Evolutionary conservation across 2,797 vertebrate genomes (phyloP).

Genomic region (Anniella stebbinsi): DNA sequence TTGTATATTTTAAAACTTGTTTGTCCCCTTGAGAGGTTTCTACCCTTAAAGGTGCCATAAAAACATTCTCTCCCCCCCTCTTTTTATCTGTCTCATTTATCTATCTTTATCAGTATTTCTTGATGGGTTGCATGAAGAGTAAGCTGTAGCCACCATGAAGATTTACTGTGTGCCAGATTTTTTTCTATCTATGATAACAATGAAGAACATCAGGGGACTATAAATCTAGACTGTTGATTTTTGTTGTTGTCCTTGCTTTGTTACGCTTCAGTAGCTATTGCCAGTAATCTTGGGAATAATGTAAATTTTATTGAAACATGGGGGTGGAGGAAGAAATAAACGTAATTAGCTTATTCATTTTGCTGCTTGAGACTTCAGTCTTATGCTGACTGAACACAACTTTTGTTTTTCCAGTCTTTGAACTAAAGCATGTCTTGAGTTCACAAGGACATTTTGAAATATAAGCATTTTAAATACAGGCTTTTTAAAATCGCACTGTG

Average conservation of each 20-base stretch:
- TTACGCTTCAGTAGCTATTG: background rate
- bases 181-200: background rate
- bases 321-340: background rate
- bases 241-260: background rate
- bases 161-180: too few relatives aligned
- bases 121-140: too few relatives aligned
- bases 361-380: background rate
- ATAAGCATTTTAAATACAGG: background rate
- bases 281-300: background rate
- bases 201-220: conserved; percentile 13
- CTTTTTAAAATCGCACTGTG: background rate
- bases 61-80: too few relatives aligned
- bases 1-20: too few relatives aligned
- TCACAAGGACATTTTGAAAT: background rate
- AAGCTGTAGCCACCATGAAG: too few relatives aligned
- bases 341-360: background rate
- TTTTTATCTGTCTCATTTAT: too few relatives aligned
- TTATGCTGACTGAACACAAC: background rate
- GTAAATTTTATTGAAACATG: background rate
- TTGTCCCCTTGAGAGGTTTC: too few relatives aligned
- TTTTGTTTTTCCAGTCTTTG: background rate
- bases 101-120: too few relatives aligned
- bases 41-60: too few relatives aligned
- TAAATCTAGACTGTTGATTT: background rate
- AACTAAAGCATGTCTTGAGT: background rate